phyloP scores from a whole-genome alignment of 2,888 invertebrate genomes.

The Boloria selene region DNA sequence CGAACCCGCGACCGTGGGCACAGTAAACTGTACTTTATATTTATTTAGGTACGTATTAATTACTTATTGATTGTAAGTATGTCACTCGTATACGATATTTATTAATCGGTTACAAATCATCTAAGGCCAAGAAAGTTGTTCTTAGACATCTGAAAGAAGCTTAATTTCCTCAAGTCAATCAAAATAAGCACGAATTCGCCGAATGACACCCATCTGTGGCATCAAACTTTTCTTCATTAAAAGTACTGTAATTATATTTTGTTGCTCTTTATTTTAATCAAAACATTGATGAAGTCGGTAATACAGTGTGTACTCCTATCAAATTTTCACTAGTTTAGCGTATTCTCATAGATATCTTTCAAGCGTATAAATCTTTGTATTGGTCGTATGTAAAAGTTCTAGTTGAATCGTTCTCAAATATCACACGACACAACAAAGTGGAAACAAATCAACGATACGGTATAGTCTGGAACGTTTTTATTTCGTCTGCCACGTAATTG shows the following conservation, averaged over 20 bases:
- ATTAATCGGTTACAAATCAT: background rate
- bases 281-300: no score
- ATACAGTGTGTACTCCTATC: no score
- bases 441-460: constrained; percentile 74
- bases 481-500: constrained; percentile 77
- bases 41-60: no score
- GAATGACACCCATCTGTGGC: constrained; percentile 23
- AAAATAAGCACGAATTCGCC: constrained; percentile 56
- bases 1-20: no score
- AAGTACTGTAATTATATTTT: constrained; percentile 10
- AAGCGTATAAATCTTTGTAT: constrained; percentile 11
- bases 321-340: background rate
- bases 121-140: constrained; percentile 22
- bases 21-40: no score
- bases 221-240: constrained; percentile 16
- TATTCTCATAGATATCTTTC: background rate
- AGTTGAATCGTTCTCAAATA: constrained; percentile 26
- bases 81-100: constrained; percentile 34
- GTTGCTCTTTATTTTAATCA: background rate
- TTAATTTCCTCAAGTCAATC: constrained; percentile 70
- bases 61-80: no score
- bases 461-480: constrained; percentile 67
- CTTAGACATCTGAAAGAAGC: constrained; percentile 24
- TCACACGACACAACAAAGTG: constrained; percentile 60
- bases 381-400: constrained; percentile 24